These are phyloP conservation scores for Oxyura jamaicensis DNA, from an alignment of 2,113 vertebrate genomes.

Conservation along the genomic window DNA sequence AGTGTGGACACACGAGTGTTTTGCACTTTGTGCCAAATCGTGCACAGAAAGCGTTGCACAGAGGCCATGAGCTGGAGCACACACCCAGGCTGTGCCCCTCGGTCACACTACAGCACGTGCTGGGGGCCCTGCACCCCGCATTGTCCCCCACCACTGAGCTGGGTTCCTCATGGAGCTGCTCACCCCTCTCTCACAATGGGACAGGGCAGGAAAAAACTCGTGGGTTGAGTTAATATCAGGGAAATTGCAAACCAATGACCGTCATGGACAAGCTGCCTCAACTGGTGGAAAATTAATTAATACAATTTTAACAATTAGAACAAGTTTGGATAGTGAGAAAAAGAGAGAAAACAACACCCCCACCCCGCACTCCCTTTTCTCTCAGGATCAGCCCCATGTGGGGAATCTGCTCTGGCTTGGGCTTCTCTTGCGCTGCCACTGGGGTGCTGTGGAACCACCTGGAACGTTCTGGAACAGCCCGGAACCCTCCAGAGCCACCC, in stretches of 20 bases:
- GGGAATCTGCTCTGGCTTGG: fast-evolving
- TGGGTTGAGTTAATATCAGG: fast-evolving
- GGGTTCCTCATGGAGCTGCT: neutral
- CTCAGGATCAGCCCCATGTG: neutral
- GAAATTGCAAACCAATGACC: fast-evolving
- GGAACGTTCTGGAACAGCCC: neutral
- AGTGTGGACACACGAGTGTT: no score
- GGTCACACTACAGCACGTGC: no score
- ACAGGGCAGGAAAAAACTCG: fast-evolving
- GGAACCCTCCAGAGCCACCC: neutral
- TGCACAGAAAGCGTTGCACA: no score
- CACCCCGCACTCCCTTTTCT: neutral
- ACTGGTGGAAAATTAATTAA: neutral
- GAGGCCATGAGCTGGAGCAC: no score
- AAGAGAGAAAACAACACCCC: neutral
- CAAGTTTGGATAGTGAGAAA: neutral
- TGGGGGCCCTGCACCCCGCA: neutral
- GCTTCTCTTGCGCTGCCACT: no score
- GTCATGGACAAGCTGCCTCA: fast-evolving
- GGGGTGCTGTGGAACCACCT: neutral
- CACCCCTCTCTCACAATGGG: fast-evolving
- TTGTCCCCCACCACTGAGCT: no score
- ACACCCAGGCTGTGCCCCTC: no score
- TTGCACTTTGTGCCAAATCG: no score
- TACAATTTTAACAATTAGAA: neutral